These are phyloP conservation scores for Chloromyia formosa DNA, from an alignment of 2,888 invertebrate species.

Conservation along the genomic window DNA sequence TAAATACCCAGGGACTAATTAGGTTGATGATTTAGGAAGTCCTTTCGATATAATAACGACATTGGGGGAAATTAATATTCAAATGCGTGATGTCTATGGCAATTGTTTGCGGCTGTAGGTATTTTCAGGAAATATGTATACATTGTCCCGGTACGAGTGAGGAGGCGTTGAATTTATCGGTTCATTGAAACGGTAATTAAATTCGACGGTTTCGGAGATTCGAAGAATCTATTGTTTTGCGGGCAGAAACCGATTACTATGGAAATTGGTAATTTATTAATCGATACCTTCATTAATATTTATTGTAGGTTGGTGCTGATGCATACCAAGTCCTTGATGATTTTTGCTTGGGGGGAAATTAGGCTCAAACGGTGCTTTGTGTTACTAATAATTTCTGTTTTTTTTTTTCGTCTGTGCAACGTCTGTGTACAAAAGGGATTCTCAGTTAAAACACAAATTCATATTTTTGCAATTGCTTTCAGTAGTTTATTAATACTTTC, in stretches of 20 bases:
- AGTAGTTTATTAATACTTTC: not conserved
- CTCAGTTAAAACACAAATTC: no score
- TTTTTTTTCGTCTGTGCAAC: no score
- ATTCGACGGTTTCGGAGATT: not conserved
- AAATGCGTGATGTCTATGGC: not conserved
- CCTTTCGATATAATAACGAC: constrained; percentile 1
- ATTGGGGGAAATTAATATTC: constrained; percentile 2
- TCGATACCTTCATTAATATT: not conserved
- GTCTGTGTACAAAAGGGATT: no score
- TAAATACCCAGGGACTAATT: constrained; percentile 2
- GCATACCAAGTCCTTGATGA: no score
- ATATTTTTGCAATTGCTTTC: not conserved
- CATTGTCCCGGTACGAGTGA: no score
- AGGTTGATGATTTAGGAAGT: constrained; percentile 2
- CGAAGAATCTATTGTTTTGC: not conserved
- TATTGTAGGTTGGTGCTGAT: not conserved
- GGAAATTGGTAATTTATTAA: not conserved
- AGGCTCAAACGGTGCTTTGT: no score
- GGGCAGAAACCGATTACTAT: not conserved
- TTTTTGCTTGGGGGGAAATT: no score
- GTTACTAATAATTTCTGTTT: no score
- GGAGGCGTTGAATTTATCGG: not conserved
- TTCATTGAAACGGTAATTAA: constrained; percentile 1
- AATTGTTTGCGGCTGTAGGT: not conserved
- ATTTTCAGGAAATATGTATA: not conserved